These are phyloP conservation scores for Ivindomyrus marchei DNA, from an alignment of 2,113 vertebrate genomes.

Conservation along the genomic window DNA sequence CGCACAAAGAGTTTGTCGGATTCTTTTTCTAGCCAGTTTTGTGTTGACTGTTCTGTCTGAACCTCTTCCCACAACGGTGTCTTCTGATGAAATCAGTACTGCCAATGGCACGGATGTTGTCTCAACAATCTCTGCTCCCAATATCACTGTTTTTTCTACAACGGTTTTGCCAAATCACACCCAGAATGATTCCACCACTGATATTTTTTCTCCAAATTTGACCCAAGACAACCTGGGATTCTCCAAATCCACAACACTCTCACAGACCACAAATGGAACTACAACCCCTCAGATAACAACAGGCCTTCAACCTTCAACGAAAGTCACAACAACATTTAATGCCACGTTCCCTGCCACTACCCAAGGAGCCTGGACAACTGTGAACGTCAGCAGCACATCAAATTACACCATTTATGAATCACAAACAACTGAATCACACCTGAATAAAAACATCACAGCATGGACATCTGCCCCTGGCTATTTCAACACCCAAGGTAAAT, in stretches of 20 bases:
- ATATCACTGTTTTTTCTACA: neutral
- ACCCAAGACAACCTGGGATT: neutral
- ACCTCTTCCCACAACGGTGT: neutral
- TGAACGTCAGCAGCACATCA: conserved; percentile 7
- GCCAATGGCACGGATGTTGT: neutral
- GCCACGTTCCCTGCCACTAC: conserved; percentile 17
- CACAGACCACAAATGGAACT: conserved; percentile 23
- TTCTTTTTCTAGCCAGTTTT: conserved; percentile 23
- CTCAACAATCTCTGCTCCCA: neutral
- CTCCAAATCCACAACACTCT: neutral
- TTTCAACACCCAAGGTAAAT: conserved; percentile 34
- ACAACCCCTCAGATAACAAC: conserved; percentile 23
- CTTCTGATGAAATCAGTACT: neutral
- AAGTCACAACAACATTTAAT: neutral
- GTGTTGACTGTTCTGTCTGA: conserved; percentile 30
- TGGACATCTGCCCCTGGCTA: neutral
- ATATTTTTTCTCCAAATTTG: neutral
- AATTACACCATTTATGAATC: neutral
- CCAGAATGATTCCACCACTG: neutral
- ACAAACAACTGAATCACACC: conserved; percentile 14
- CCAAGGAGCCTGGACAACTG: conserved; percentile 13
- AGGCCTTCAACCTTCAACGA: conserved; percentile 8
- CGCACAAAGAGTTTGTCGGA: conserved; percentile 24
- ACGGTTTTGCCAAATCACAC: conserved; percentile 13
- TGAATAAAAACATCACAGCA: conserved; percentile 1